A percentile compares a stretch with the other conserved stretches of the same genome.
Conservation (phyloP, 2,113 vertebrate species). For the Phyllostomus discolor region DNA sequence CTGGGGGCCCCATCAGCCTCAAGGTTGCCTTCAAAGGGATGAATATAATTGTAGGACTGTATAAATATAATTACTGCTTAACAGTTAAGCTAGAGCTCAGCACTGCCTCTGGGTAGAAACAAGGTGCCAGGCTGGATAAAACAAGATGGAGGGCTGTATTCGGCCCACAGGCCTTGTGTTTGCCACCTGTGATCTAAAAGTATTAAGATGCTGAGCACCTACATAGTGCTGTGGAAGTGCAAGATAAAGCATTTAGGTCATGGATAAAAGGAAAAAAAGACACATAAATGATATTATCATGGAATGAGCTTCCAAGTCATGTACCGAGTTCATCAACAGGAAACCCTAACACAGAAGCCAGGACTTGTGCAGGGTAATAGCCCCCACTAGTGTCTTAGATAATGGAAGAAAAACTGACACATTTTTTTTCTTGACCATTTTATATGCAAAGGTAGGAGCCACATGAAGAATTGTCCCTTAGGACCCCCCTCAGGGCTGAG, state of each 20-base stretch:
- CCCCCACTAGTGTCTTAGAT: background rate
- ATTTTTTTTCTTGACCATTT: background rate
- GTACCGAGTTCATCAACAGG: background rate
- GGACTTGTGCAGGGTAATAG: rapidly evolving
- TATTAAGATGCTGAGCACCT: background rate
- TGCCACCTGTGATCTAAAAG: background rate
- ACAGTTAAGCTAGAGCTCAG: too few relatives aligned
- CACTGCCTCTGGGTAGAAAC: too few relatives aligned
- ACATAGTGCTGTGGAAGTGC: rapidly evolving
- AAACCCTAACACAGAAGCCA: background rate
- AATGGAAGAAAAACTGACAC: background rate
- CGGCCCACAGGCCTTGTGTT: too few relatives aligned
- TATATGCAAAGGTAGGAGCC: background rate
- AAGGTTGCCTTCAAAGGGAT: too few relatives aligned
- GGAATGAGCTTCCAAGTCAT: background rate
- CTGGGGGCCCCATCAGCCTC: too few relatives aligned
- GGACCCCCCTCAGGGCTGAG: background rate
- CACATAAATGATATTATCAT: background rate
- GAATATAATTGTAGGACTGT: too few relatives aligned
- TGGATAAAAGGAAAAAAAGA: background rate
- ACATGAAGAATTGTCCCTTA: background rate
- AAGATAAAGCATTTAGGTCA: background rate
- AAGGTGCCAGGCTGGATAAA: too few relatives aligned
- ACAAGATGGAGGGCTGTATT: too few relatives aligned
- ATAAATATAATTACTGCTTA: too few relatives aligned